Conservation (phyloP, 2,888 invertebrate genomes). For the Melipona bicolor region DNA sequence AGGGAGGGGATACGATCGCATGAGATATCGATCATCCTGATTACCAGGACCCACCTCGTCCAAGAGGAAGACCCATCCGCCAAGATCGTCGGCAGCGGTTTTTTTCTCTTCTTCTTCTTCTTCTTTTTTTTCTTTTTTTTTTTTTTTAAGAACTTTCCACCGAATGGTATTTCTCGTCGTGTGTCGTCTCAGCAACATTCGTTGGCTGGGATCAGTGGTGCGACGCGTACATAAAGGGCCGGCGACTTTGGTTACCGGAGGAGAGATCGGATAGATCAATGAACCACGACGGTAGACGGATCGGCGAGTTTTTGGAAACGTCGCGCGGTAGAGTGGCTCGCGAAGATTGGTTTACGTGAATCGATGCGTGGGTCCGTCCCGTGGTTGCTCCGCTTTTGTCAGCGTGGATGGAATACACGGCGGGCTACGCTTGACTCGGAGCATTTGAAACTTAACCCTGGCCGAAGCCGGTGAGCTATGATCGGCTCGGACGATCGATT, state of each 20-base stretch:
- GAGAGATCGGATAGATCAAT: conserved; percentile 61
- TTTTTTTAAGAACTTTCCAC: conserved; percentile 37
- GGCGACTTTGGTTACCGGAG: conserved; percentile 58
- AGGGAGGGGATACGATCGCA: conserved; percentile 12
- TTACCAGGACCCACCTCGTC: conserved; percentile 61
- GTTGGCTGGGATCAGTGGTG: conserved; percentile 39
- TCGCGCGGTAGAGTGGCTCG: conserved; percentile 42
- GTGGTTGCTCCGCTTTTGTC: conserved; percentile 39
- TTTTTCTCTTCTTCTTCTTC: conserved; percentile 8
- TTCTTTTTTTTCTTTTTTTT: too few species aligned
- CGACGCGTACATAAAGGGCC: conserved; percentile 29
- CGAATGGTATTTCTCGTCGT: conserved; percentile 47
- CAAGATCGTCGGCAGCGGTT: conserved; percentile 51
- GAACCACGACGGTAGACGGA: conserved; percentile 3
- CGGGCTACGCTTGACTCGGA: conserved; percentile 29
- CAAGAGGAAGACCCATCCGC: conserved; percentile 9
- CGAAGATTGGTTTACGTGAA: conserved; percentile 45
- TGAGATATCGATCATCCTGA: conserved; percentile 72
- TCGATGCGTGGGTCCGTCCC: conserved; percentile 40
- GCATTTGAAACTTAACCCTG: conserved; percentile 29
- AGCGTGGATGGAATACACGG: not conserved
- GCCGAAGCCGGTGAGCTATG: not conserved
- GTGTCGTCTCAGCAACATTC: conserved; percentile 15
- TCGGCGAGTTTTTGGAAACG: conserved; percentile 37
- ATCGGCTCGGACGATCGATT: not conserved